A percentile compares a stretch with the other conserved stretches of the same genome.
These are phyloP conservation scores for Trinectes maculatus DNA, from an alignment of 2,113 vertebrate species.

Conservation along the genomic window DNA sequence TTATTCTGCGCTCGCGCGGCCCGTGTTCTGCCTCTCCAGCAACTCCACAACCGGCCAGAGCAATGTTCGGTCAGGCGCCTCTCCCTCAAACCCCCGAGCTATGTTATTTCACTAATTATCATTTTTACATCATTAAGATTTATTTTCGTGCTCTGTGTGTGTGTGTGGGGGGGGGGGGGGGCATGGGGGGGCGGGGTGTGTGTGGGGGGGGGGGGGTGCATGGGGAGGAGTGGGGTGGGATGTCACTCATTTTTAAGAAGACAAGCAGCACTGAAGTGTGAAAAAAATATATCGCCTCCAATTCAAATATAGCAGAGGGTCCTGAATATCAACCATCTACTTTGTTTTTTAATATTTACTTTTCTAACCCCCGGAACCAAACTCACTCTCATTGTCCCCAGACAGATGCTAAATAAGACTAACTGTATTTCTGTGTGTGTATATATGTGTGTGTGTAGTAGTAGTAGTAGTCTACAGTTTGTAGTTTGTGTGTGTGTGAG, in stretches of 20 bases:
- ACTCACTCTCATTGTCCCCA: too few relatives aligned
- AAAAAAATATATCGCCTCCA: slow-evolving; percentile 89
- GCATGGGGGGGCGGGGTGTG: slow-evolving; percentile 51
- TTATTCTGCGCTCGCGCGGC: slow-evolving; percentile 70
- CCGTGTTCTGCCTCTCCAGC: slow-evolving; percentile 18
- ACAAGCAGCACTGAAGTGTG: slow-evolving; percentile 91
- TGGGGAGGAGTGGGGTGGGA: slow-evolving; percentile 65
- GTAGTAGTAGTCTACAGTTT: too few relatives aligned
- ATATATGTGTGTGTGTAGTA: too few relatives aligned
- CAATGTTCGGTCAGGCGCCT: slow-evolving; percentile 76
- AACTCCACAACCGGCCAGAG: slow-evolving; percentile 74
- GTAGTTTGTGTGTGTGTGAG: too few relatives aligned
- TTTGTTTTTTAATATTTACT: not conserved
- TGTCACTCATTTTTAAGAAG: slow-evolving; percentile 95
- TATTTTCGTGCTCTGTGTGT: slow-evolving; percentile 71
- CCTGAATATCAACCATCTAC: slow-evolving; percentile 85
- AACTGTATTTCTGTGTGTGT: too few relatives aligned
- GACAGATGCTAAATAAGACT: too few relatives aligned
- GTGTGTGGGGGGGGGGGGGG: slow-evolving; percentile 35
- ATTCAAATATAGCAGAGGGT: slow-evolving; percentile 73
- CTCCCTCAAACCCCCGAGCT: slow-evolving; percentile 86
- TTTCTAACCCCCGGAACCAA: not conserved
- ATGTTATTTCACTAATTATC: slow-evolving; percentile 92
- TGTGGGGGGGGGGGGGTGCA: slow-evolving; percentile 64
- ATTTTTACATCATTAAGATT: slow-evolving; percentile 91